phyloP scores from a whole-genome alignment of 2,797 vertebrate genomes.

The Eulemur rubriventer region DNA sequence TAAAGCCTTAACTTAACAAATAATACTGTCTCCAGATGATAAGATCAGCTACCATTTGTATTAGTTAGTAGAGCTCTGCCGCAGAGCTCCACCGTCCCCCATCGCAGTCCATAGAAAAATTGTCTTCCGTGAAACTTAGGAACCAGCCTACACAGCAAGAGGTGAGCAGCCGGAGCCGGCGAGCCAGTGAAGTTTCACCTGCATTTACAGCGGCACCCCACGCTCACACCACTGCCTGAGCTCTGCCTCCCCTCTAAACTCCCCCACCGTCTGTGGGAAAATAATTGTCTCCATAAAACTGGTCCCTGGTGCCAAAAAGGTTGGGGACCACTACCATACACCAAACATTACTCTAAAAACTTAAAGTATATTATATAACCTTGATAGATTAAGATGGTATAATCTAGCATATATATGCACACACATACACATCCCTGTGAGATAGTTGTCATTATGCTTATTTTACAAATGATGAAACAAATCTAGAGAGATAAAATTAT shows the following conservation, averaged over 20 bases:
- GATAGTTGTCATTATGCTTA: neutral
- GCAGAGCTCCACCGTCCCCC: no score
- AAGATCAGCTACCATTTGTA: neutral
- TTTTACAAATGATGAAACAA: neutral
- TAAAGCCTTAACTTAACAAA: neutral
- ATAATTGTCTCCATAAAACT: no score
- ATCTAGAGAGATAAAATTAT: neutral
- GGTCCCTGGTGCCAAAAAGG: no score
- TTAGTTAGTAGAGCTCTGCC: neutral
- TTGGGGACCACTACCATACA: neutral
- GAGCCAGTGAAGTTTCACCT: no score
- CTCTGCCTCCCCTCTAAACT: no score
- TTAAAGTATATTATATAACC: neutral
- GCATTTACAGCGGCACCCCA: no score
- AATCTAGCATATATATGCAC: neutral
- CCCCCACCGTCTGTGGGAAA: no score
- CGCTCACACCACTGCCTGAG: no score
- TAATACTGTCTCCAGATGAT: neutral
- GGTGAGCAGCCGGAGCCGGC: no score
- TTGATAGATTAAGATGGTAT: neutral
- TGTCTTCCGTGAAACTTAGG: no score
- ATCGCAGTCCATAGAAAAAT: no score
- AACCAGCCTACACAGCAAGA: no score
- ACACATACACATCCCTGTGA: neutral
- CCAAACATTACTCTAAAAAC: neutral